Evolutionary conservation across 2,888 invertebrate species (phyloP).

Genomic region (Drosophila paracracens): DNA sequence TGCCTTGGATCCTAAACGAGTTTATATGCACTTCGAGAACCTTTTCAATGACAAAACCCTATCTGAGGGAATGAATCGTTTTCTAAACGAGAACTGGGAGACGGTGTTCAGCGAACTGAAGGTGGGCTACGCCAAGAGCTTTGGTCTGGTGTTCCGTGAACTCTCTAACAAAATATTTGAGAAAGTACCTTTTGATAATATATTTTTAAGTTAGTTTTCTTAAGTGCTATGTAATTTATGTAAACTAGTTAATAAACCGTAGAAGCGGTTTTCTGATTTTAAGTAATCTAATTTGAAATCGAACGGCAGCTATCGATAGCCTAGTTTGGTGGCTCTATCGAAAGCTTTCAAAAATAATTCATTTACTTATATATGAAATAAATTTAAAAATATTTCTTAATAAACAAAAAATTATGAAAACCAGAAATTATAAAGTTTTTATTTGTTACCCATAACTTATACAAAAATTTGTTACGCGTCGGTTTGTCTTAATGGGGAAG

Average conservation of each 20-base stretch:
- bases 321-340: not conserved
- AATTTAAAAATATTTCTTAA: not conserved
- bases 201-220: conserved; percentile 86
- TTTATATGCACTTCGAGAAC: conserved; percentile 88
- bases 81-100: conserved; percentile 89
- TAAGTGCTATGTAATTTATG: conserved; percentile 31
- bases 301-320: conserved; percentile 7
- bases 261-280: conserved; percentile 25
- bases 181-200: conserved; percentile 88
- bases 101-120: conserved; percentile 89
- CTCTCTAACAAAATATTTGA: conserved; percentile 89
- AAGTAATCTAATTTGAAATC: not conserved
- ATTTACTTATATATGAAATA: not conserved
- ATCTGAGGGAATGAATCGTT: conserved; percentile 88
- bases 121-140: conserved; percentile 88
- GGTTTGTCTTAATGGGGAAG: too few relatives aligned
- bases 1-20: conserved; percentile 87
- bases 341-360: not conserved
- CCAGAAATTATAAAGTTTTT: not conserved
- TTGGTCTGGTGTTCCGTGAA: conserved; percentile 88
- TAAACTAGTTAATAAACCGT: conserved; percentile 62
- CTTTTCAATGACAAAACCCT: conserved; percentile 88
- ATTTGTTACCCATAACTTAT: too few relatives aligned
- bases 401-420: not conserved
- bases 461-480: too few relatives aligned